Evolutionary conservation across 1,140 invertebrate species (phyloP), one percentile per base, ranked within the genome.

Genomic region (Drosophila mayri): DNA sequence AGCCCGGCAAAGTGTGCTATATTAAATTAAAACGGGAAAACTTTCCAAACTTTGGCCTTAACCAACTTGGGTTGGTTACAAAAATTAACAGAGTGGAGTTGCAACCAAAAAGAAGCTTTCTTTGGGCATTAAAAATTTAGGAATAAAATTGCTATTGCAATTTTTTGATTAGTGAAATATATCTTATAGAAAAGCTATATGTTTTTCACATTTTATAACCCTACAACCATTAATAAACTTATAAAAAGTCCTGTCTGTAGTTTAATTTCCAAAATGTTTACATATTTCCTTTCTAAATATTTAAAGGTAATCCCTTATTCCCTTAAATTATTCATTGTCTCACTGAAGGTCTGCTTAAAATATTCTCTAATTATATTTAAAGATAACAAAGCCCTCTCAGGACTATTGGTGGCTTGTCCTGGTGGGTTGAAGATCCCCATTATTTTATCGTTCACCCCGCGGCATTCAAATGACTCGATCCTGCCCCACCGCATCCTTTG

Each of bases 381-480:
- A 22, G 43, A 49, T 49, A 18, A n/a, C 9, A 20, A n/a, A 22
- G 18, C 28, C 22, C n/a, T 22, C n/a, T 49, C 41, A 2, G n/a
- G 16, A 2, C 25, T 28, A 59, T 30, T 20, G 44, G 10, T 12
- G 12, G 20, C n/a, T 28, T 62, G 16, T 20, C 0, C 12, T 28
- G 12, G 4, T 55, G 35, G 28, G 63, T 38, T 37, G 11, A 66
- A 52, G 66, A 52, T 55, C 20, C 40, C 66, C 63, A 70, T 70
- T 67, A 67, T 52, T 46, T 50, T 46, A 54, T 54, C 32, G 20
- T 38, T 38, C 63, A 30, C 47, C 63, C 66, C n/a, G 66, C 44
- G 47, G 67, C 66, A 72, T 73, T 73, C 67, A 73, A 72, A 60
- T 60, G 38, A 73, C 72, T 59, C 67, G 66, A 50, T 72, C 41